Base-by-base conservation (phyloP, 2,797 vertebrate genomes). In the Geotria australis region DNA sequence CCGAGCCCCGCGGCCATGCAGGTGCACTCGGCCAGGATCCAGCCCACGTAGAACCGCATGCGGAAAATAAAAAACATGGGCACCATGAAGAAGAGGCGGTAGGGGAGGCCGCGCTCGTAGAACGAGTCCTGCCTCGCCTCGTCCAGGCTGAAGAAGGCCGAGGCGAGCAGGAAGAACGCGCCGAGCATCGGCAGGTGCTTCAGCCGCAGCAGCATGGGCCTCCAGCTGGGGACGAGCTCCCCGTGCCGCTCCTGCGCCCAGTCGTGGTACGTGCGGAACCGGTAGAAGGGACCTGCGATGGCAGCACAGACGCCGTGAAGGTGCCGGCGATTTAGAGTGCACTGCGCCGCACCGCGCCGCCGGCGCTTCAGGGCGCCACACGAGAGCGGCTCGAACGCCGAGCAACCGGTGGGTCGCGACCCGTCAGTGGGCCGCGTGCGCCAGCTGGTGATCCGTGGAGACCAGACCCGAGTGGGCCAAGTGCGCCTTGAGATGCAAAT, bases 1-100 rank as follows among this genome's bases (percentile, higher is more conserved):
- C 85, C 85, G 6, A 91, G 74, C 56, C 78, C 80, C 1, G 80
- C 80, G 2, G 78, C 76, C 60, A 88, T 83, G 61, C 81, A 86
- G 13, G 76, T 73, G 2, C 78, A 78, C 66, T 88, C 85, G 1
- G 83, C 79, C 0, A 75, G 72, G 48, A 81, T 80, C 85, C 83
- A 88, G 2, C 82, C 83, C 1, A 79, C 76, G 48, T 81, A 88
- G 73, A 88, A 91, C 61, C 83, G 77, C 83, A 91, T 84, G 63
- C 83, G 69, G 60, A 91, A 91, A 63, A 83, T 74, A 58, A 88
- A 84, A 72, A 86, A 86, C 58, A 82, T 66, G 0, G 70, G 78
- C 1, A 74, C 62, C 83, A 88, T 88, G 73, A 88, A 91, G 73
- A 82, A 79, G 51, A 83, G 66, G 67, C 82, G 80, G 64, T 61